Evolutionary conservation across 1,140 invertebrate genomes (phyloP).

Genomic region (Agrypnia vestita): DNA sequence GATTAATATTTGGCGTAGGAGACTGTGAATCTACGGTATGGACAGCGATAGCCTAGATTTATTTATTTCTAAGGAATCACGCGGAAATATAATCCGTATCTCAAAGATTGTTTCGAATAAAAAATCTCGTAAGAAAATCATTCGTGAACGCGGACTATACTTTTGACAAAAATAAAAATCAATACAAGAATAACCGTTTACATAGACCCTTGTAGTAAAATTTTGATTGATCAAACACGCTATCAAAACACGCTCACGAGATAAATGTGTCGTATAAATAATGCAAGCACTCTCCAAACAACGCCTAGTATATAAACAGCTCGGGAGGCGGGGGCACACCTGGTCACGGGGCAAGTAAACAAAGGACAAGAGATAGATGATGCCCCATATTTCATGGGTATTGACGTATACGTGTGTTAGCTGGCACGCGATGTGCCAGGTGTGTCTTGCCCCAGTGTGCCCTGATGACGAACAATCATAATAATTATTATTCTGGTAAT

Average conservation of each 20-base stretch:
- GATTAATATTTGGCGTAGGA: too few relatives aligned
- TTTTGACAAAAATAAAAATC: too few relatives aligned
- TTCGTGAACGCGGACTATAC: too few relatives aligned
- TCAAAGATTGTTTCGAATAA: too few relatives aligned
- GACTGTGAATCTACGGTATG: too few relatives aligned
- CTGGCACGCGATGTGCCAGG: constrained; percentile 41
- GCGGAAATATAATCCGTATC: too few relatives aligned
- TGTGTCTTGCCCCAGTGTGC: not conserved
- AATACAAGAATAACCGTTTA: too few relatives aligned
- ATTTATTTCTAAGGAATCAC: too few relatives aligned
- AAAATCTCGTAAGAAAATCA: too few relatives aligned
- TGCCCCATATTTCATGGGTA: constrained; percentile 42
- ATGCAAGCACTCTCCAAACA: constrained; percentile 33
- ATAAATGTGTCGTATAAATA: constrained; percentile 40
- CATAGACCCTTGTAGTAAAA: too few relatives aligned
- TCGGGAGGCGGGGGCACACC: constrained; percentile 12
- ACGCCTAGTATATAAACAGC: constrained; percentile 3
- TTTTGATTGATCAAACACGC: constrained; percentile 29
- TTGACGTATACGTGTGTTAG: constrained; percentile 41
- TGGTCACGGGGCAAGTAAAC: constrained; percentile 40
- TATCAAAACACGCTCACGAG: constrained; percentile 32
- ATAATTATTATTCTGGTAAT: constrained; percentile 25
- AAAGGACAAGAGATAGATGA: constrained; percentile 47
- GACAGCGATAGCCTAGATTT: too few relatives aligned
- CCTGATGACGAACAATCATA: constrained; percentile 5